Percentiles rank a stretch among this genome's conserved stretches.
These are phyloP conservation scores for Colostygia pectinataria DNA, from an alignment of 2,888 invertebrate genomes.

Conservation along the genomic window DNA sequence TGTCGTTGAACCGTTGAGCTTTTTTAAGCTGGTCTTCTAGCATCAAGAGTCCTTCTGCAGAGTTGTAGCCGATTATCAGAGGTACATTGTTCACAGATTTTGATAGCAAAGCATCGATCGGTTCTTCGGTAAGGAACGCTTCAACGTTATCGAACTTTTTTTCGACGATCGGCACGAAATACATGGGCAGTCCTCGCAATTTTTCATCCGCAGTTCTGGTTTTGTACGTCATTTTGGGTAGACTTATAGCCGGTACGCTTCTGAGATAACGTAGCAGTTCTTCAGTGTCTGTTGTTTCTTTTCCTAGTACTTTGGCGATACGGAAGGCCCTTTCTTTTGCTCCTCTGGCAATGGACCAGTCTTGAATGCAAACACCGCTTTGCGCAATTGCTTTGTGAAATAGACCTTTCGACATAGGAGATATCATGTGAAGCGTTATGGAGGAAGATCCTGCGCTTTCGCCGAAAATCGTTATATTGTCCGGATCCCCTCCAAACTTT, in stretches of 20 bases:
- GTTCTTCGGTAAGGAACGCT: slow-evolving; percentile 53
- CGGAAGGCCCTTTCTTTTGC: slow-evolving; percentile 54
- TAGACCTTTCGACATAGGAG: slow-evolving; percentile 64
- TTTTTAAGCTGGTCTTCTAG: slow-evolving; percentile 44
- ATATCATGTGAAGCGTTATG: slow-evolving; percentile 64
- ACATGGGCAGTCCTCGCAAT: slow-evolving; percentile 50
- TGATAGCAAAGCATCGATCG: slow-evolving; percentile 46
- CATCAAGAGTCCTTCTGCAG: slow-evolving; percentile 54
- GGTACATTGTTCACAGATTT: slow-evolving; percentile 53
- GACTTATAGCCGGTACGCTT: slow-evolving; percentile 48
- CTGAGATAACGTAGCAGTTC: slow-evolving; percentile 52
- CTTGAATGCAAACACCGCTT: slow-evolving; percentile 58
- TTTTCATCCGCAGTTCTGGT: slow-evolving; percentile 53
- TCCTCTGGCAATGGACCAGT: slow-evolving; percentile 51
- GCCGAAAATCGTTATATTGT: slow-evolving; percentile 67
- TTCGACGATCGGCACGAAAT: slow-evolving; percentile 61
- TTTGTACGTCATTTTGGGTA: slow-evolving; percentile 45
- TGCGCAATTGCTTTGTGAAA: slow-evolving; percentile 67
- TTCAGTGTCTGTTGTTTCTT: slow-evolving; percentile 49
- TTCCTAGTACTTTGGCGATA: slow-evolving; percentile 53
- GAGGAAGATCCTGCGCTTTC: slow-evolving; percentile 67
- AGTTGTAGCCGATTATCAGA: slow-evolving; percentile 57
- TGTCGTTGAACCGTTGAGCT: slow-evolving; percentile 41
- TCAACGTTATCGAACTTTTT: slow-evolving; percentile 50
- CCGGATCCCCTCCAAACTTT: slow-evolving; percentile 60